Base-by-base conservation (phyloP, 2,888 invertebrate genomes). In the Abrostola triplasia region DNA sequence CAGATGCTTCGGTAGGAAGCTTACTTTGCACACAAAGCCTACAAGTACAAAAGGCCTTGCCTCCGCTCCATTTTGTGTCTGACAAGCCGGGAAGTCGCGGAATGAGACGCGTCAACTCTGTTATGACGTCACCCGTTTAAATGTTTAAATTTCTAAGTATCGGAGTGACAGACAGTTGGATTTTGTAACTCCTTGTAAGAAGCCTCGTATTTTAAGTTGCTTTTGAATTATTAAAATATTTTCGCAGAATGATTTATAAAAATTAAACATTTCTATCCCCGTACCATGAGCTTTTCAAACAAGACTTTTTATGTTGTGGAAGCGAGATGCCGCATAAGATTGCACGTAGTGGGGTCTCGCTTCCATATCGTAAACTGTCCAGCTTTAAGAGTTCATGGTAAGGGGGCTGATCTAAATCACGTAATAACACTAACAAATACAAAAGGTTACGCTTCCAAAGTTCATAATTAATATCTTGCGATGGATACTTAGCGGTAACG, bases 21-120 rank as follows among this genome's bases (percentile, higher is more conserved):
- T 93, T 92, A 92, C 93, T 94, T 93, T 92, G 86, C 90, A 89
- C 91, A 93, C 93, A 94, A 94, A 94, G 93, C 92, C 90, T 90
- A 90, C 91, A 89, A 91, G 90, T 90, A 94, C 92, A 93, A 94
- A 94, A 93, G 93, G 88, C 88, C 86, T 88, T 88, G 90, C 88
- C 90, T 92, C 85, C 89, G 90, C 91, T 92, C 90, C 90, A 92
- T 93, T 92, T 93, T 92, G 91, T 87, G 90, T 87, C 88, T 90
- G 92, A 91, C 93, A 92, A 92, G 90, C 89, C 84, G 85, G 88
- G 88, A 90, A 91, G 90, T 89, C 91, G 87, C 80, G 88, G 89
- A 89, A 90, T 89, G 90, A 90, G 88, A 84, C 86, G 85, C 88
- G 89, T 91, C 92, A 92, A 91, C 88, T 87, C 86, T 85, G 85